Conservation (phyloP, 2,888 invertebrate genomes). For the Hirtodrosophila trivittata region DNA sequence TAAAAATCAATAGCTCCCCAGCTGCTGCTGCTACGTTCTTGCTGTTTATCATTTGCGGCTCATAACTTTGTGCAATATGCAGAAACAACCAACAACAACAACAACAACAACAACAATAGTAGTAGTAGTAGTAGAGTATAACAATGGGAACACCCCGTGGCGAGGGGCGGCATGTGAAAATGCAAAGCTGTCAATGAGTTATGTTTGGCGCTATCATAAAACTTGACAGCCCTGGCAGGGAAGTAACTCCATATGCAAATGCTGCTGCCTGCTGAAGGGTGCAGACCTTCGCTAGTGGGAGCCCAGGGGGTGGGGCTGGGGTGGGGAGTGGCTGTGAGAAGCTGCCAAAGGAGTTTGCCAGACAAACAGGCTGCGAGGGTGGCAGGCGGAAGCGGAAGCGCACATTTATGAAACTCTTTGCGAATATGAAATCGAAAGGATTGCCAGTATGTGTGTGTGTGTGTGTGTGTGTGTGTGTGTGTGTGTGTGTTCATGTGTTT, state of each 20-base stretch:
- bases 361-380: slow-evolving; percentile 25
- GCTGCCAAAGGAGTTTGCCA: slow-evolving; percentile 3
- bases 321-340: neutral
- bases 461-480: slow-evolving; percentile 4
- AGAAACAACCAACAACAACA: slow-evolving; percentile 46
- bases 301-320: neutral
- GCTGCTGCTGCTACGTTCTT: slow-evolving; percentile 17
- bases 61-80: slow-evolving; percentile 80
- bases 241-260: slow-evolving; percentile 73
- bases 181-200: slow-evolving; percentile 79
- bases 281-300: neutral
- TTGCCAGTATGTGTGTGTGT: slow-evolving; percentile 25
- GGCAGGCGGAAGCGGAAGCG: slow-evolving; percentile 60
- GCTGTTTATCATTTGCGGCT: slow-evolving; percentile 78
- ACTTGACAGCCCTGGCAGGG: slow-evolving; percentile 74
- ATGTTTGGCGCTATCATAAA: slow-evolving; percentile 81
- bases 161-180: slow-evolving; percentile 68
- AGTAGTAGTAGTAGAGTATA: slow-evolving; percentile 8
- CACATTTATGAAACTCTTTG: slow-evolving; percentile 67
- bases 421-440: slow-evolving; percentile 64
- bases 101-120: neutral
- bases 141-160: slow-evolving; percentile 42
- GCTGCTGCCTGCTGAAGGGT: slow-evolving; percentile 34
- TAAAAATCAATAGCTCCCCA: slow-evolving; percentile 62
- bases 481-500: slow-evolving; percentile 7